These are phyloP conservation scores for Glyphotaelius pellucidus DNA, from an alignment of 2,888 invertebrate species.

Conservation along the genomic window DNA sequence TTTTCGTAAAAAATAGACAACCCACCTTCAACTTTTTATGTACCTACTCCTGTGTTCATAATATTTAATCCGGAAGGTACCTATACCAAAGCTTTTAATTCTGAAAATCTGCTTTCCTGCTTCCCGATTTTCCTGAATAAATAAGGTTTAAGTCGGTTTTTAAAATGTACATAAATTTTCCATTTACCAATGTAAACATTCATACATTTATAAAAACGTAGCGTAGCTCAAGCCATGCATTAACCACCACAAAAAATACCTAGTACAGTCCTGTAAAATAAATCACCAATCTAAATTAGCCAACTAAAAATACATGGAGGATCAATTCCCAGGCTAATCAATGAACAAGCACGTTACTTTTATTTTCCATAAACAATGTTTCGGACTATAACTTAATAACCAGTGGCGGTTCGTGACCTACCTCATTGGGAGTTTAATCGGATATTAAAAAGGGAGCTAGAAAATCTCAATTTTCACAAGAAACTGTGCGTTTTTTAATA, in stretches of 20 bases:
- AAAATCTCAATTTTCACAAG: no score
- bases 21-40: neutral
- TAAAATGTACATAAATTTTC: no score
- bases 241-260: no score
- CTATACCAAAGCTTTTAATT: neutral
- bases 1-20: neutral
- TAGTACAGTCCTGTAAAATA: no score
- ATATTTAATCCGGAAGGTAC: neutral
- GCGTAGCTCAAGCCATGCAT: no score
- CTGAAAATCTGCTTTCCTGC: neutral
- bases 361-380: neutral
- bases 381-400: no score
- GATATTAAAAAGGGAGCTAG: no score
- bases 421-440: no score
- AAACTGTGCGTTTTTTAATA: no score
- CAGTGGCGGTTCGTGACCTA: no score
- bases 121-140: neutral
- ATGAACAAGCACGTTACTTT: neutral
- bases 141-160: neutral
- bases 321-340: neutral
- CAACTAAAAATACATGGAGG: neutral
- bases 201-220: no score
- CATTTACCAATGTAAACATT: no score
- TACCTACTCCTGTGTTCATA: neutral
- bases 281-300: neutral